Evolutionary conservation across 2,888 invertebrate genomes (phyloP), one percentile per base, ranked within the genome.

Genomic region (Heterodera filipjevi): DNA sequence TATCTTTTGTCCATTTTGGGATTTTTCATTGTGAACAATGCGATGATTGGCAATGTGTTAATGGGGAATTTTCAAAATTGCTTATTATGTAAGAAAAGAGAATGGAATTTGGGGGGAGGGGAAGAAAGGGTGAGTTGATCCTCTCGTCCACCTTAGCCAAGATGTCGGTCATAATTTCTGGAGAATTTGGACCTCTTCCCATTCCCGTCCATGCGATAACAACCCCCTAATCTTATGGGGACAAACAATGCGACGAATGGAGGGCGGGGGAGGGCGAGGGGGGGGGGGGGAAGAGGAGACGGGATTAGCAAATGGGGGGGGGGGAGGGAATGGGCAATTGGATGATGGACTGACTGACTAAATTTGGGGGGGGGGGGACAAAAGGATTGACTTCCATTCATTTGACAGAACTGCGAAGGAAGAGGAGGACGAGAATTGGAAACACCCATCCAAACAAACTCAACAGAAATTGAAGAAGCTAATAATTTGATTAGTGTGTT

Each of bases 191-290:
- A 6, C 59, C 59, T 53, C 59, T 27, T 27, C 59, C 59, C 22
- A 22, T 59, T 27, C 5, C 6, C 59, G 27, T 59, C 27, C 59
- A 59, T 59, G 59, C 59, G 59, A 59, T 59, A 59, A 59, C 27
- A 59, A 59, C 59, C 59, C 59, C 59, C 59, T 59, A 59, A 59
- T 59, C 59, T 59, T 59, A 59, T 59, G 27, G 59, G 59, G 59
- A 59, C 59, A 59, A 59, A 59, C 59, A 59, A 59, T 59, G 59
- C 59, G 59, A 59, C 53, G 53, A 22, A 39, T 39, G 39, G 8
- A 39, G 16, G 16, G 16, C 12, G 8, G 49, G 49, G 49, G 16
- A 19, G 49, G 16, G 44, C 5, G 44, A 44, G 53, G 53, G 8
- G 49, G 49, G 49, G 49, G 49, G 49, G 16, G 16, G 6, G 49